Evolutionary conservation across 2,113 vertebrate species (phyloP).

Genomic region (Rhabdornis inornatus): DNA sequence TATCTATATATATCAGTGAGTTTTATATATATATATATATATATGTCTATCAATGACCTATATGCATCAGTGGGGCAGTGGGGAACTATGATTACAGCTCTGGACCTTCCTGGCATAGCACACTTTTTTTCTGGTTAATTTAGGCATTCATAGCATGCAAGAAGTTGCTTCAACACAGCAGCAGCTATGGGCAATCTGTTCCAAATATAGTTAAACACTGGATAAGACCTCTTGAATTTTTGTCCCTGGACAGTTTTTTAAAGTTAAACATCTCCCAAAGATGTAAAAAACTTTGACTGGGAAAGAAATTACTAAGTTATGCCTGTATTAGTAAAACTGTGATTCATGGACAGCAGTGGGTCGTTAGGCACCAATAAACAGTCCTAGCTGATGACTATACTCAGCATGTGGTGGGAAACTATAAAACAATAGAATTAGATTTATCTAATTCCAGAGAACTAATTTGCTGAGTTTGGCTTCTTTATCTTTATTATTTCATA

Average conservation of each 20-base stretch:
- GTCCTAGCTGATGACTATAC: neutral
- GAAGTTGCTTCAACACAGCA: neutral
- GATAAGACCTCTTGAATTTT: neutral
- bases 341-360: neutral
- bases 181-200: neutral
- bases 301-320: neutral
- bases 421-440: constrained; percentile 14
- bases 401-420: neutral
- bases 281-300: neutral
- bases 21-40: neutral
- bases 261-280: neutral
- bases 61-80: too few species aligned
- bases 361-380: neutral
- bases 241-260: neutral
- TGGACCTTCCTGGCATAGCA: neutral
- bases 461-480: neutral
- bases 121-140: neutral
- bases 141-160: neutral
- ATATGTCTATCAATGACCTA: neutral
- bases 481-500: constrained; percentile 23
- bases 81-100: neutral
- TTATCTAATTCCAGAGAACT: constrained; percentile 1
- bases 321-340: neutral
- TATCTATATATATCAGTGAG: neutral
- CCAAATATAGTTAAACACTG: neutral